Percentiles rank a stretch among this genome's conserved stretches.
Conservation (phyloP, 1,140 invertebrate species). For the Pachyrhynchus sulphureomaculatus region DNA sequence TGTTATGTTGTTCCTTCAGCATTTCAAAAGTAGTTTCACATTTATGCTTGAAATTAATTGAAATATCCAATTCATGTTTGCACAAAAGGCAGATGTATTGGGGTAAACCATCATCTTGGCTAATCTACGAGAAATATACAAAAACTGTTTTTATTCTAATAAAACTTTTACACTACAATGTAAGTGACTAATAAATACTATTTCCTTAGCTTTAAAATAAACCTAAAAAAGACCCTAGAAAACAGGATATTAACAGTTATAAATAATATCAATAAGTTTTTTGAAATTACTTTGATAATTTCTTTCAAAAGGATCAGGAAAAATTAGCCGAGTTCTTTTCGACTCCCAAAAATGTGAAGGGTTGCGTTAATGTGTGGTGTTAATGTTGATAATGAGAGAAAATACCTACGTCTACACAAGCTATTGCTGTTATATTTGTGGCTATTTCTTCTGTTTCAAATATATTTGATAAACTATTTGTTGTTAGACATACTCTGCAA, state of each 20-base stretch:
- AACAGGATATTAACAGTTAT: too few species aligned
- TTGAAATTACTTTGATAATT: too few species aligned
- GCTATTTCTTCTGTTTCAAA: constrained; percentile 1
- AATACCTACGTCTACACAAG: constrained; percentile 2
- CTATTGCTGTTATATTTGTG: background rate
- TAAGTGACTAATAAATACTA: too few species aligned
- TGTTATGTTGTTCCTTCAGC: background rate
- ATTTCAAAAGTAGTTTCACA: background rate
- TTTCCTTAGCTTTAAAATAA: too few species aligned
- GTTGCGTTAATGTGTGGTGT: too few species aligned
- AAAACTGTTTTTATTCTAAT: background rate
- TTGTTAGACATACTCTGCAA: background rate
- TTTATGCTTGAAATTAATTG: constrained; percentile 2
- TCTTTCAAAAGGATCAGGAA: too few species aligned
- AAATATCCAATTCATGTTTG: constrained; percentile 6
- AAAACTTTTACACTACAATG: background rate
- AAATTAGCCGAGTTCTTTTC: too few species aligned
- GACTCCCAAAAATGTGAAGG: too few species aligned
- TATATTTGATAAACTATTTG: background rate
- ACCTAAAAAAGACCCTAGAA: too few species aligned
- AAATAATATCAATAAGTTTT: too few species aligned
- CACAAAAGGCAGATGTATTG: background rate
- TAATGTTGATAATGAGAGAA: too few species aligned
- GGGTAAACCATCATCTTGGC: background rate
- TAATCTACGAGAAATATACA: background rate